Evolutionary conservation across 2,888 invertebrate species (phyloP), one percentile per base, ranked within the genome.

Genomic region (Yponomeuta plumbellus): DNA sequence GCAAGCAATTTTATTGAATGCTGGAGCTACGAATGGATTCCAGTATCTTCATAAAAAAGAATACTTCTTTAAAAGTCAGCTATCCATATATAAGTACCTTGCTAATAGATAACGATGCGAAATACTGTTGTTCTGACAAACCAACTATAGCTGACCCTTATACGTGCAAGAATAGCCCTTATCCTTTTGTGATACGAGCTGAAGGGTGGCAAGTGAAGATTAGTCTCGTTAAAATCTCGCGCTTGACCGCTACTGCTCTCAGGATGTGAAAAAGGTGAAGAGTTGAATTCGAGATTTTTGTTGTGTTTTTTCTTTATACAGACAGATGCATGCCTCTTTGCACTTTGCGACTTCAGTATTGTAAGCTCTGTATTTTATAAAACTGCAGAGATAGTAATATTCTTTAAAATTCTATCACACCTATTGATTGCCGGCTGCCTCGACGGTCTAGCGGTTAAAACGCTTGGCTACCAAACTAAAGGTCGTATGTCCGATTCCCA

Each of bases 221-320:
- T 52, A 17, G 44, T 52, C 58, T 61, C 61, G 61, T 61, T 61
- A 61, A 61, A 61, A n/a, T 61, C 23, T 26, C 61, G 61, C 61
- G 61, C 61, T 61, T 66, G 61, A 66, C 23, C 66, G 66, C 44
- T 66, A 23, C n/a, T 22, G 21, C 61, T 61, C 61, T 61, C 34
- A 61, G 6, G n/a, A 21, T 22, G 59, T 22, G 59, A 59, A 63
- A 52, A 52, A 52, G 17, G 44, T 13, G 44, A 17, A 52, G 13
- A 17, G 44, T 52, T 52, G 17, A 52, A 52, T 17, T 17, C 17
- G 13, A 52, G 3, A 17, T 52, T 52, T 52, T 52, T 52, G 44
- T 6, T 52, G 5, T 52, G 1, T 52, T 52, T 17, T 52, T 52
- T 17, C 13, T 52, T 2, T 17, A 17, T 17, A 11, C 44, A 52